Percentiles rank a stretch among this genome's conserved stretches.
Evolutionary conservation across 92 coral and sea anemone genomes (phyloP).

Genomic region (Zoanthus sociatus): DNA sequence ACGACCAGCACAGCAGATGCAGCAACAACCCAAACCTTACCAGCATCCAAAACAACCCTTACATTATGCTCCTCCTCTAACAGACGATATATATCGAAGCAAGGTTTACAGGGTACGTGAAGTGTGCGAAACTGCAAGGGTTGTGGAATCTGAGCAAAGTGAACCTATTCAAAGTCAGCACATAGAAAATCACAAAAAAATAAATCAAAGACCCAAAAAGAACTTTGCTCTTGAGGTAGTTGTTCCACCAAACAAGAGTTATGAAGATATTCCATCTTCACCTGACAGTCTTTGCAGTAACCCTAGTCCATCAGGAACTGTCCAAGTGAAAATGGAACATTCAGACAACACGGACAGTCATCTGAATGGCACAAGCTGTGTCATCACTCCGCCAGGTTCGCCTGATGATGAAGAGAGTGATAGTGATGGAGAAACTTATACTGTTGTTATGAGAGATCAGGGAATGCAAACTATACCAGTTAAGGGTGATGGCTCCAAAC

Average conservation of each 20-base stretch:
- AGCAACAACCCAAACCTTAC: conserved; percentile 14
- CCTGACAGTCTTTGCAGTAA: conserved; percentile 61
- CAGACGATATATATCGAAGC: conserved; percentile 63
- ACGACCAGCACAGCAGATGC: conserved; percentile 5
- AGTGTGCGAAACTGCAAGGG: conserved; percentile 35
- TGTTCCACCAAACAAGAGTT: conserved; percentile 34
- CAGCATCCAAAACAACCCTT: conserved; percentile 16
- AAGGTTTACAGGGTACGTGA: conserved; percentile 90
- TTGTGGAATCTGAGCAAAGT: neutral
- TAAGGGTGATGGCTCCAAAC: conserved; percentile 30
- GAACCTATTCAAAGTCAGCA: conserved; percentile 16
- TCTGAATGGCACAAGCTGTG: conserved; percentile 81
- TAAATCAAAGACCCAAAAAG: conserved; percentile 19
- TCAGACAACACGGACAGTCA: conserved; percentile 45
- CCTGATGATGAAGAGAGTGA: conserved; percentile 74
- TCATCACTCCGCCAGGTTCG: conserved; percentile 93
- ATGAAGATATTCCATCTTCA: conserved; percentile 59
- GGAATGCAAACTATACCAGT: conserved; percentile 86
- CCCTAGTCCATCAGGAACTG: conserved; percentile 63
- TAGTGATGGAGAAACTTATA: conserved; percentile 70
- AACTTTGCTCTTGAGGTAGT: conserved; percentile 3
- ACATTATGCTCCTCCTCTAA: conserved; percentile 79
- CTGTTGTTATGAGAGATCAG: conserved; percentile 86
- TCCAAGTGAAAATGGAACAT: conserved; percentile 74
- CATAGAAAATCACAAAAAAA: neutral